These are phyloP conservation scores for Microtus oregoni DNA, from an alignment of 2,113 vertebrate species.

Conservation along the genomic window DNA sequence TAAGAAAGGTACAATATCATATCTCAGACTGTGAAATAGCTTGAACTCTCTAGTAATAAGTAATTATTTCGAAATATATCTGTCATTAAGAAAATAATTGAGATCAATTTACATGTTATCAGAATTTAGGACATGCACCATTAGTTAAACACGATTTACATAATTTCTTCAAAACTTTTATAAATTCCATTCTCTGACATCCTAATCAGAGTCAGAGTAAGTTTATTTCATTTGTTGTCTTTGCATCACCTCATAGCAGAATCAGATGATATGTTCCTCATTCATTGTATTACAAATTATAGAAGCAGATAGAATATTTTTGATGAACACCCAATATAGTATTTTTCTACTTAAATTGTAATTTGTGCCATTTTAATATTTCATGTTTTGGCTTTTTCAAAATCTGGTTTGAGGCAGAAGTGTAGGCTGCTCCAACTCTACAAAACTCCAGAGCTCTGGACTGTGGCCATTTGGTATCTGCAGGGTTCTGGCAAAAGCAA, in stretches of 20 bases:
- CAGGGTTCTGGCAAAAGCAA: not conserved
- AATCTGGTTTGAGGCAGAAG: not conserved
- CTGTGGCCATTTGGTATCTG: not conserved
- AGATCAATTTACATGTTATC: not conserved
- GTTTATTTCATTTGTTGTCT: not conserved
- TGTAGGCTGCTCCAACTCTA: not conserved
- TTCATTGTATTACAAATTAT: not conserved
- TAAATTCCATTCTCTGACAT: not conserved
- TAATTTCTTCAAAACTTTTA: conserved; percentile 16
- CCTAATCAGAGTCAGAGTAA: not conserved
- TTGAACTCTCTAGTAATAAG: not conserved
- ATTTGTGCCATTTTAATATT: not conserved
- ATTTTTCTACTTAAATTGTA: not conserved
- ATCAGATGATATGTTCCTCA: not conserved
- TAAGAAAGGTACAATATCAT: not conserved
- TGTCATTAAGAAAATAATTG: not conserved
- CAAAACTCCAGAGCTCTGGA: not conserved
- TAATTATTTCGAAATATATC: conserved; percentile 5
- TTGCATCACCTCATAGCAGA: not conserved
- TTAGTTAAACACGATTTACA: not conserved
- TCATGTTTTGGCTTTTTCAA: not conserved
- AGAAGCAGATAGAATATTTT: not conserved
- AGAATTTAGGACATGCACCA: not conserved
- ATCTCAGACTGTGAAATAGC: not conserved
- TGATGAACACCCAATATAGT: not conserved